phyloP scores from a whole-genome alignment of 2,113 vertebrate species.

The Chaetorhynchus papuensis region DNA sequence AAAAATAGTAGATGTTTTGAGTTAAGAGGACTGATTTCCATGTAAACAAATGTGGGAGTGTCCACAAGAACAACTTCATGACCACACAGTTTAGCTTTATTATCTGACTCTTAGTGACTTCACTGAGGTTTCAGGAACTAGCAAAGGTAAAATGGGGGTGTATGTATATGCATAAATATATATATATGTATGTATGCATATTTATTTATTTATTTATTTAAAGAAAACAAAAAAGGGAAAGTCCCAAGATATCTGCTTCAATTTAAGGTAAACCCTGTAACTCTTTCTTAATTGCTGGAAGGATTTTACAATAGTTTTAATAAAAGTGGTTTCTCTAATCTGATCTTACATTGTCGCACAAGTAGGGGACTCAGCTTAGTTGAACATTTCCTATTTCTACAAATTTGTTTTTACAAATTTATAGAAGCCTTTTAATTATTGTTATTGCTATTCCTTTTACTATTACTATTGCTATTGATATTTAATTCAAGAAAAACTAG shows the following conservation, averaged over 20 bases:
- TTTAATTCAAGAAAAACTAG: neutral
- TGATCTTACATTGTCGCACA: neutral
- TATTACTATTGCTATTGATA: neutral
- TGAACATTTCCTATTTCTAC: neutral
- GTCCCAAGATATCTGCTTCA: neutral
- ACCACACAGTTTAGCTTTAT: neutral
- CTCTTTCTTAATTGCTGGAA: neutral
- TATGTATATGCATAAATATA: no score
- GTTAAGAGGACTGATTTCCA: neutral
- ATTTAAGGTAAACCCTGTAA: neutral
- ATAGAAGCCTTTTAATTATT: neutral
- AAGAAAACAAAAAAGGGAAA: neutral
- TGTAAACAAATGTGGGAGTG: neutral
- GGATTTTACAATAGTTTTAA: neutral
- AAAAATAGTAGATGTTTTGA: neutral
- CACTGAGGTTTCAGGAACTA: neutral
- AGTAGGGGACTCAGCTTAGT: constrained; percentile 2
- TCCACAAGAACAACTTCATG: neutral
- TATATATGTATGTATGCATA: rapidly evolving
- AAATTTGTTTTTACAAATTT: neutral
- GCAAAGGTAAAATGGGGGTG: neutral
- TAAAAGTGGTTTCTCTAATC: constrained; percentile 44
- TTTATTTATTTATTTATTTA: no score
- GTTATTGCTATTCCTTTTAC: neutral
- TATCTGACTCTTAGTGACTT: neutral